These are phyloP conservation scores for Troides helena DNA, from an alignment of 2,888 invertebrate species.

Conservation along the genomic window DNA sequence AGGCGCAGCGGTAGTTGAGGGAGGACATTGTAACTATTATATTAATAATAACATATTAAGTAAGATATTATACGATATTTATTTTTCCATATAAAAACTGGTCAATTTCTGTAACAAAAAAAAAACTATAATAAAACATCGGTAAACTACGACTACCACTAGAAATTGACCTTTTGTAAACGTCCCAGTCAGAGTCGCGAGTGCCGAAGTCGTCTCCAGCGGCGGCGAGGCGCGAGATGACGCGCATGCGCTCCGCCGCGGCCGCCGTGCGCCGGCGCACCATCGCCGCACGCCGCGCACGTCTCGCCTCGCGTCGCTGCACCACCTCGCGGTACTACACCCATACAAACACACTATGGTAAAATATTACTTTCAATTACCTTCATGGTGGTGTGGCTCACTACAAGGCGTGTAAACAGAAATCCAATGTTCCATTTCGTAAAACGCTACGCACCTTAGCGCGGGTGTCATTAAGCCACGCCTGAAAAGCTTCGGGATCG, in stretches of 20 bases:
- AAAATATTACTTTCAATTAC: too few species aligned
- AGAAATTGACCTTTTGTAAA: conserved; percentile 87
- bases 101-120: not conserved
- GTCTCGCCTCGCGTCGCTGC: conserved; percentile 85
- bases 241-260: conserved; percentile 96
- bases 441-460: conserved; percentile 77
- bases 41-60: too few species aligned
- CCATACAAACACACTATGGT: not conserved
- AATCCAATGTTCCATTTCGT: too few species aligned
- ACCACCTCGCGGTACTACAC: conserved; percentile 84
- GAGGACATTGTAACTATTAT: too few species aligned
- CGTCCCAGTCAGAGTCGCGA: conserved; percentile 97
- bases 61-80: too few species aligned
- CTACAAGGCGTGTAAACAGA: too few species aligned
- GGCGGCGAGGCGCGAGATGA: conserved; percentile 92
- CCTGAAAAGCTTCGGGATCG: conserved; percentile 73
- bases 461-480: conserved; percentile 78
- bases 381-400: too few species aligned
- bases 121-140: not conserved
- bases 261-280: conserved; percentile 93
- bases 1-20: too few species aligned
- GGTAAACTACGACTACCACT: not conserved
- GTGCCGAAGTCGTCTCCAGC: conserved; percentile 93
- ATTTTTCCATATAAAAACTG: too few species aligned
- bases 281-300: conserved; percentile 92